Conservation (phyloP, 2,797 vertebrate species). For the Sternarchorhynchus goeldii region DNA sequence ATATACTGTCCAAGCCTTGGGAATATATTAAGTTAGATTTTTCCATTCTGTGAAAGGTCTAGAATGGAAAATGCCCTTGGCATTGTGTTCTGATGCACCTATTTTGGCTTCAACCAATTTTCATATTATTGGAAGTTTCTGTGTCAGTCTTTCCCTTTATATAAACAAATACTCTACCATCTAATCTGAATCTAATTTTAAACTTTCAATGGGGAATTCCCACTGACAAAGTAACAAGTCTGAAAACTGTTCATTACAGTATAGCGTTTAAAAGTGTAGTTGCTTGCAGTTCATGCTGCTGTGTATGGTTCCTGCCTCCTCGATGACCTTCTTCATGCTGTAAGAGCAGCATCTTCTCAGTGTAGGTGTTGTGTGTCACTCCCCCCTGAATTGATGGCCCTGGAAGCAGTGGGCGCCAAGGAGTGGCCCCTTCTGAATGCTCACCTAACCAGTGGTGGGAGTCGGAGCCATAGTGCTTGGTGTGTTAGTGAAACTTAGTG, state of each 20-base stretch:
- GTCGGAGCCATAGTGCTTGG: slow-evolving; percentile 22
- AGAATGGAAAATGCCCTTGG: neutral
- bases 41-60: neutral
- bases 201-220: neutral
- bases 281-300: neutral
- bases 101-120: neutral
- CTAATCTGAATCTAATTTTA: too few relatives aligned
- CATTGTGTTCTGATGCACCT: too few relatives aligned
- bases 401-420: slow-evolving; percentile 18
- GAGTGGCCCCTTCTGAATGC: slow-evolving; percentile 25
- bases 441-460: slow-evolving; percentile 18
- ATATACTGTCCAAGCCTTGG: neutral
- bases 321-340: neutral
- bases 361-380: neutral
- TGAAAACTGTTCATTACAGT: neutral
- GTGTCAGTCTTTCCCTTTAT: too few relatives aligned
- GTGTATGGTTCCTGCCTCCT: neutral
- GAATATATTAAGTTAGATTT: neutral
- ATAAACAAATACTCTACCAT: too few relatives aligned
- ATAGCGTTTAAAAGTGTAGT: slow-evolving; percentile 1
- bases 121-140: neutral
- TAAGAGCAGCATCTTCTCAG: slow-evolving; percentile 12
- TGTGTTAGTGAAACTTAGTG: slow-evolving; percentile 1
- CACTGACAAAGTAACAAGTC: too few relatives aligned
- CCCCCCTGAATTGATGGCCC: slow-evolving; percentile 15